phyloP scores from a whole-genome alignment of 2,797 vertebrate genomes.

The Brotula barbata region DNA sequence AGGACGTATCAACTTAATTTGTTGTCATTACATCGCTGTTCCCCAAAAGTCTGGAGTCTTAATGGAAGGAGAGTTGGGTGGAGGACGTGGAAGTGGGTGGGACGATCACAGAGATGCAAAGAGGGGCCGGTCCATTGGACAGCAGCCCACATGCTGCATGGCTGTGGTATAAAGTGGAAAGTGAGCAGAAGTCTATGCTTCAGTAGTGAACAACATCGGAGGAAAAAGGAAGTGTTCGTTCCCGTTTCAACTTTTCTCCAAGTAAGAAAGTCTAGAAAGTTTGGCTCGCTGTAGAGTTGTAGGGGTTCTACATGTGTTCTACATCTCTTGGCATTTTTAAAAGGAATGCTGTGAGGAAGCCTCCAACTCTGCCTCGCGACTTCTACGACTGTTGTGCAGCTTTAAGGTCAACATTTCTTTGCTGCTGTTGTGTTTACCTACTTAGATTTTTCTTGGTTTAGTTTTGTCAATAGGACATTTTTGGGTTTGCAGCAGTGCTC shows the following conservation, averaged over 20 bases:
- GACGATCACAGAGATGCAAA: constrained; percentile 16
- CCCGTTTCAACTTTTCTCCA: constrained; percentile 11
- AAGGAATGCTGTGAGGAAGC: not conserved
- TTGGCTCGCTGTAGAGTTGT: too few species aligned
- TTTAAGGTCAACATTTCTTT: not conserved
- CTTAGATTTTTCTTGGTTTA: not conserved
- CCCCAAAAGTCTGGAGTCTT: too few species aligned
- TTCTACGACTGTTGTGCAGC: not conserved
- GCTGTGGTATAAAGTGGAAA: constrained; percentile 43
- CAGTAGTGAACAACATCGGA: constrained; percentile 16
- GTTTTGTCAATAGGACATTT: not conserved
- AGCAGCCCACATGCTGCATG: constrained; percentile 29
- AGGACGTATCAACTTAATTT: too few species aligned
- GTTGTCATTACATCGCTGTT: too few species aligned
- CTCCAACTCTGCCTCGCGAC: constrained; percentile 1
- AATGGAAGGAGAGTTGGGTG: constrained; percentile 11
- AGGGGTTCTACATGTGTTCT: not conserved
- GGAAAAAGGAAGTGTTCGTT: constrained; percentile 9
- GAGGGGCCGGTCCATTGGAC: constrained; percentile 40
- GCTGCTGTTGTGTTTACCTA: not conserved
- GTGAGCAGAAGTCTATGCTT: not conserved
- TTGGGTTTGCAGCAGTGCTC: not conserved
- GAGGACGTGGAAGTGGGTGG: constrained; percentile 24
- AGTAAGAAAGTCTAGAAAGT: constrained; percentile 35
- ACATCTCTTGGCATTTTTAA: not conserved